phyloP scores from a whole-genome alignment of 2,113 vertebrate genomes.

The Lonchura striata region DNA sequence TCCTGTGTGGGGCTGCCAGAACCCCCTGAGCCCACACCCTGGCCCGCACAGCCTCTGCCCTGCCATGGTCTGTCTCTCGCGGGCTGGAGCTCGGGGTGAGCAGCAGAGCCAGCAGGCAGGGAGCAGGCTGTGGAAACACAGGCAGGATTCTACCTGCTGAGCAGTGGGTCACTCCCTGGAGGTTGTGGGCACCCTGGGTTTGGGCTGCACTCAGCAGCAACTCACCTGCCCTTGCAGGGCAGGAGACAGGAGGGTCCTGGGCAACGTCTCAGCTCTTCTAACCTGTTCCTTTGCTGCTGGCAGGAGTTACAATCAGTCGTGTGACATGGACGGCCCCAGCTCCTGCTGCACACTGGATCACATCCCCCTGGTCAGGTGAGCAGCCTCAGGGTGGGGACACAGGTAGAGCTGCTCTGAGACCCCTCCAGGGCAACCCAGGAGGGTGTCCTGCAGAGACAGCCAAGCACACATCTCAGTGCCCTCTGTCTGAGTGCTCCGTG shows the following conservation, averaged over 20 bases:
- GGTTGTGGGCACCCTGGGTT: neutral
- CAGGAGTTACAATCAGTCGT: slow-evolving; percentile 84
- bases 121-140: neutral
- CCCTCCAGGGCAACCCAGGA: neutral
- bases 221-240: neutral
- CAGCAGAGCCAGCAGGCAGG: neutral
- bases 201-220: neutral
- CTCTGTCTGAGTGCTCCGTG: neutral
- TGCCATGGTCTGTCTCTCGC: neutral
- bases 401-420: neutral
- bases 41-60: fast-evolving
- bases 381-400: fast-evolving
- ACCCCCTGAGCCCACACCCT: neutral
- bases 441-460: neutral
- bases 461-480: neutral
- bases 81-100: neutral
- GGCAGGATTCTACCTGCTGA: fast-evolving
- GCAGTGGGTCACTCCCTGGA: neutral
- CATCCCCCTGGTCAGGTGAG: slow-evolving; percentile 83
- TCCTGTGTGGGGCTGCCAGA: neutral
- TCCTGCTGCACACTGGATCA: slow-evolving; percentile 83
- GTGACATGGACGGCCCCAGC: slow-evolving; percentile 67
- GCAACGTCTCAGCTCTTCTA: neutral
- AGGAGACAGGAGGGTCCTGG: neutral
- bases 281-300: neutral